These are phyloP conservation scores for Furcula furcula DNA, from an alignment of 2,888 invertebrate species.

Conservation along the genomic window DNA sequence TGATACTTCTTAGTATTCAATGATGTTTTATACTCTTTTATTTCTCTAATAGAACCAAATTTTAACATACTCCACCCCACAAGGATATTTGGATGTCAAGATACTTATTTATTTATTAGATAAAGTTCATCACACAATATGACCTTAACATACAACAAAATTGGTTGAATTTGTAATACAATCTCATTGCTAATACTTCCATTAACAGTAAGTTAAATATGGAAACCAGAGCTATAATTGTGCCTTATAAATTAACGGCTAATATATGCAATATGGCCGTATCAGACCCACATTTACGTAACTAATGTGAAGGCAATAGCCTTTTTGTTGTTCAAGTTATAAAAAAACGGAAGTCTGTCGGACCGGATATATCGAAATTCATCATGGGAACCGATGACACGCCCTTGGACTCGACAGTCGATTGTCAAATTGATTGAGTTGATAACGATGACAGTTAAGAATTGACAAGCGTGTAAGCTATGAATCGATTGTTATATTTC, in stretches of 20 bases:
- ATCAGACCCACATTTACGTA: constrained; percentile 11
- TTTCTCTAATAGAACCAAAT: no score
- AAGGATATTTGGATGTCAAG: no score
- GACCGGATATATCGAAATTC: constrained; percentile 35
- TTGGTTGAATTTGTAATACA: no score
- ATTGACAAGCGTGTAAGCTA: constrained; percentile 25
- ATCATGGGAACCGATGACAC: constrained; percentile 41
- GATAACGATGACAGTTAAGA: constrained; percentile 26
- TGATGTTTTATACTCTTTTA: no score
- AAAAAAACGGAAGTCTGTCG: constrained; percentile 32
- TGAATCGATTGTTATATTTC: constrained; percentile 19
- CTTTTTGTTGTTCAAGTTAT: constrained; percentile 11
- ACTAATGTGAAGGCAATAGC: constrained; percentile 9
- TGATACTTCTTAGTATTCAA: no score
- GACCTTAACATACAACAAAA: no score
- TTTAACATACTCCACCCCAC: no score
- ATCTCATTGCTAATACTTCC: no score
- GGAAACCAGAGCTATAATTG: constrained; percentile 9
- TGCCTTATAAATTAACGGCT: constrained; percentile 5
- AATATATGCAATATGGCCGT: constrained; percentile 7
- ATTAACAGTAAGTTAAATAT: constrained; percentile 4
- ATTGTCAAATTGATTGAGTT: constrained; percentile 28
- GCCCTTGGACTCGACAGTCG: constrained; percentile 38
- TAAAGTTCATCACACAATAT: no score
- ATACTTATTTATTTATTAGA: no score